Evolutionary conservation across 2,113 vertebrate species (phyloP).

Genomic region (Spea multiplicata): DNA sequence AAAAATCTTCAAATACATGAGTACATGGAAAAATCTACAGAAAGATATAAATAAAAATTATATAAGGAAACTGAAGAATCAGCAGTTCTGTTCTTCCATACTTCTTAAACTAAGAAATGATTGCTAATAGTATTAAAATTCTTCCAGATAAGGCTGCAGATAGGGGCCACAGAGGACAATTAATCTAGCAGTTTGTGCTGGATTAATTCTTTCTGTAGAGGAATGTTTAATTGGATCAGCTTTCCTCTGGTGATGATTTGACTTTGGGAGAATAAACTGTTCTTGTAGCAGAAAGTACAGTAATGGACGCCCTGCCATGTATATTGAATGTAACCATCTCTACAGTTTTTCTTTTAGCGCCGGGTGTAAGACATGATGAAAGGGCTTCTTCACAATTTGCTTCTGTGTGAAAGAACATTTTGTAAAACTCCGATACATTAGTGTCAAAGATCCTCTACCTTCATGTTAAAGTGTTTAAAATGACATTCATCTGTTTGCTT

Average conservation of each 20-base stretch:
- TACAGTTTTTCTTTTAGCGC: background rate
- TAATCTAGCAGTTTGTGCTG: constrained; percentile 8
- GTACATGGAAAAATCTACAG: background rate
- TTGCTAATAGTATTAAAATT: background rate
- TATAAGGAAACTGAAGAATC: background rate
- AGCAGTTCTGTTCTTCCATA: background rate
- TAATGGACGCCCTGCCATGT: background rate
- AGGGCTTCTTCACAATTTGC: background rate
- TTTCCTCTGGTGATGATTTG: constrained; percentile 13
- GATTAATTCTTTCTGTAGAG: constrained; percentile 12
- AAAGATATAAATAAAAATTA: background rate
- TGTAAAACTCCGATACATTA: background rate
- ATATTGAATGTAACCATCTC: background rate
- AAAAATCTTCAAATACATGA: no score
- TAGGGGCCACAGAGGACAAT: constrained; percentile 12
- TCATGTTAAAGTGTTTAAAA: background rate
- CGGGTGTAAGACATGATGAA: background rate
- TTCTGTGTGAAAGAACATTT: background rate
- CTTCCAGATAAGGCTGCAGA: constrained; percentile 13
- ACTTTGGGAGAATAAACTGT: constrained; percentile 3
- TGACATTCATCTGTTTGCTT: no score
- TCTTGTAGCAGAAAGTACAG: background rate
- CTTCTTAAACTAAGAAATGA: constrained; percentile 2
- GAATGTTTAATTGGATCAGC: constrained; percentile 6
- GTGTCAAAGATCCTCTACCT: background rate